Base-by-base conservation (phyloP, 2,888 invertebrate species). In the Trissolcus brochymenae region DNA sequence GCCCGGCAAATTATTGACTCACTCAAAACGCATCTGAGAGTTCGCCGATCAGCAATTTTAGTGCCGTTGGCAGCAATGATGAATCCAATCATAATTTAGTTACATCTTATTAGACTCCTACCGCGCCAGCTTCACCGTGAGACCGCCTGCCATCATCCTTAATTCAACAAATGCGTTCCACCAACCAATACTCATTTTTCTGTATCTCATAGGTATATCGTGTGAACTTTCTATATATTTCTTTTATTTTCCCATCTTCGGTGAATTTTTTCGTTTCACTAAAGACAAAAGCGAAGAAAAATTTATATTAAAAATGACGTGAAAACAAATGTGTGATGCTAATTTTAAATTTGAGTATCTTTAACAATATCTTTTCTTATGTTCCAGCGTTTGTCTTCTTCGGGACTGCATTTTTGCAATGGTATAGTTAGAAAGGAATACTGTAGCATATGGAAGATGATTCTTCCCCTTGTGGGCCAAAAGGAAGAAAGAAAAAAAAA, bases 41-140 rank as follows among this genome's bases (percentile, higher is more conserved):
- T 66, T 79, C 80, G 80, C 77, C 83, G 82, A 83, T 86, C 81
- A 87, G 82, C 87, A 85, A 87, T 86, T 87, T 78, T 82, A 87
- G 81, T 82, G 81, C 87, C 80, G 84, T 84, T 82, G 79, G 83
- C 82, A 83, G 85, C 86, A 87, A 87, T 87, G 87, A 87, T 87
- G 87, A 87, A 87, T 87, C 87, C 87, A 87, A 87, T 87, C 87
- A 87, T 87, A 87, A 87, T 87, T 87, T 87, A 87, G 87, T 87
- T 87, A 87, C 87, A 87, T 87, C 87, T 87, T 87, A 87, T 87
- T 87, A 87, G 87, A 87, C 87, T 87, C 87, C 87, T 86, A 87
- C 87, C 84, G 86, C 84, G 86, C 86, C 79, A 82, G 83, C 84
- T 68, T 84, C 85, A 85, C 87, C 86, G 87, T 87, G 87, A 86